Evolutionary conservation across 2,888 invertebrate species (phyloP), one percentile per base, ranked within the genome.

Genomic region (Argyresthia goedartella): DNA sequence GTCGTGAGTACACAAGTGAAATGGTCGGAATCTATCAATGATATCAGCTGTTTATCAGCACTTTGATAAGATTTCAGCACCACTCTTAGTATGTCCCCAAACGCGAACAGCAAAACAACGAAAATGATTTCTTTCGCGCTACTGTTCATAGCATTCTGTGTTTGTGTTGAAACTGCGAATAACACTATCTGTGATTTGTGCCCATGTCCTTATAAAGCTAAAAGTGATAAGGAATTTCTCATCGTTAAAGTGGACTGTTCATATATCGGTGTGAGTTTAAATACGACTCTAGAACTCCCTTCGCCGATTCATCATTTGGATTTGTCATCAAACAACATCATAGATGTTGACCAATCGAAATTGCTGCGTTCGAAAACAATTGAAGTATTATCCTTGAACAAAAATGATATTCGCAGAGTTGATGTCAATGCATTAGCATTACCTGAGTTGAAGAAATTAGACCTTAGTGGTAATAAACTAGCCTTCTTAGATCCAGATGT

Each of bases 391-490:
- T 60, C 65, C 50, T 52, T 87, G 14, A 75, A 73, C 50, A 62
- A 69, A 53, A 87, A 87, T 56, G 48, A 53, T 6, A 75, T 87
- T 14, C 54, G 53, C 4, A 63, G 68, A 14, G 73, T 88, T 14
- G 62, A 62, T 14, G 33, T 57, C 0, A 60, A 71, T 35, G 69
- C 75, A 10, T 69, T 88, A 2, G 57, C 61, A 34, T 55, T 87
- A 6, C 73, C 81, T 0, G 62, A 71, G 15, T 61, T 88, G 3
- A 73, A 65, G 56, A 63, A 65, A 52, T 57, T 88, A 35, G 84
- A 88, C 66, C 66, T 88, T 46, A 84, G 81, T 49, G 58, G 74
- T 14, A 88, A 88, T 61, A 56, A 60, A 51, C 55, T 88, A 2
- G 67, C 76, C 43, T 64, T 59, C 48, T 71, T 89, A 16, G 67